Base-by-base conservation (phyloP, 2,797 vertebrate species). In the Onychomys arenicola region DNA sequence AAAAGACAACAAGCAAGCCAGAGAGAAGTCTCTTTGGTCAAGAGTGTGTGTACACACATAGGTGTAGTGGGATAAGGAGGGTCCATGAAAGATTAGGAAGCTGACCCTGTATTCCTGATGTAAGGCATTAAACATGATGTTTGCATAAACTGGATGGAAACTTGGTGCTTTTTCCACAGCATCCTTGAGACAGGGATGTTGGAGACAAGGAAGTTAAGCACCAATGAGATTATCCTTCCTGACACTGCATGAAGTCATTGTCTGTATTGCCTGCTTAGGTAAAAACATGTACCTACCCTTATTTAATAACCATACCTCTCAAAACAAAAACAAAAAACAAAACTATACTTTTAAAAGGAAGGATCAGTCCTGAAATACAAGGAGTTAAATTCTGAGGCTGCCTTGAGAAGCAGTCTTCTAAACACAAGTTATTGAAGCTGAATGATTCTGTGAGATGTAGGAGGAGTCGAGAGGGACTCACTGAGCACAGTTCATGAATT, bases 381-480 rank as follows among this genome's bases (percentile, higher is more conserved):
- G 46, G 25, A 93, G 43, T 90, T 93, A 73, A 95, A 89, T 75
- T 93, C 46, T 87, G 90, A 52, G 32, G 23, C 19, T 80, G 49
- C 8, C 71, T 27, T 8, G 55, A 61, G 71, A 8, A 43, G 12
- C 40, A 76, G 4, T 86, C 86, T 57, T 73, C 67, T 73, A 94
- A 85, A 32, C 75, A 78, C 59, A 65, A 69, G 57, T 27, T 78
- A 29, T 57, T 52, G 63, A 82, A 49, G 43, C 49, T 29, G 77
- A 85, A 34, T 82, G 91, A 77, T 37, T 92, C 43, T 4, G 0
- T 17, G 46, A 86, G 32, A 43, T 76, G 27, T 32, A 90, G 2
- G 2, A 61, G 23, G 25, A 80, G 21, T 65, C 37, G 6, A 55
- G 49, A 89, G 93, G 95, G 52, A 80, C 40, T 89, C 29, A 43